Base-by-base conservation (phyloP, 1,140 invertebrate genomes). In the Drosophila insularis region DNA sequence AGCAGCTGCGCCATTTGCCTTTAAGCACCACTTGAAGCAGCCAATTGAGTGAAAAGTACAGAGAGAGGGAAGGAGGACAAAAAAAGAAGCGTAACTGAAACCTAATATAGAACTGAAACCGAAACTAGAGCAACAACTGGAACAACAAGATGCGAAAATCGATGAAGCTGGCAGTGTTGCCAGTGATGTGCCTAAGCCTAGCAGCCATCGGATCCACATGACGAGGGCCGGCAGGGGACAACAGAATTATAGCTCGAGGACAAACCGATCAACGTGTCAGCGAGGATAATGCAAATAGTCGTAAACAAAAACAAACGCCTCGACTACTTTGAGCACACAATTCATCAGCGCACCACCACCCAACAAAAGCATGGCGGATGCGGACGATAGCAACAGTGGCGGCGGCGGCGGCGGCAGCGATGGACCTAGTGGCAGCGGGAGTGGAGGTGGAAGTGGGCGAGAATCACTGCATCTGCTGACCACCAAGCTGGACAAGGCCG, bases 401-500 rank as follows among this genome's bases (percentile, higher is more conserved):
- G 71, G 68, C 10, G 70, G 71, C 39, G 71, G 62, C 43, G 63
- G 43, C 17, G 55, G 61, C n/a, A 65, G 65, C 10, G 63, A 64
- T 37, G 46, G 31, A 6, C 10, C 8, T 14, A 69, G 35, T 59
- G 59, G 53, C 17, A 50, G n/a, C 21, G 67, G 55, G 1, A 73
- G 63, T 23, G 43, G 17, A 17, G 14, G 43, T 19, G 43, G 17
- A 8, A 50, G 19, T 21, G 43, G 61, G 19, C 27, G 56, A 35
- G 81, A 77, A 6, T 81, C 81, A 11, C 54, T 86, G 70, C 68
- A 78, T 53, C 60, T 87, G 68, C 74, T 90, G 39, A 86, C 79
- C 54, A 91, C 78, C 50, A 91, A 91, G 55, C 65, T 86, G 27
- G 91, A 92, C 66, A 92, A 92, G 80, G 90, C 91, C 1, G 91